These are phyloP conservation scores for Theristicus caerulescens DNA, from an alignment of 2,113 vertebrate species.

Conservation along the genomic window DNA sequence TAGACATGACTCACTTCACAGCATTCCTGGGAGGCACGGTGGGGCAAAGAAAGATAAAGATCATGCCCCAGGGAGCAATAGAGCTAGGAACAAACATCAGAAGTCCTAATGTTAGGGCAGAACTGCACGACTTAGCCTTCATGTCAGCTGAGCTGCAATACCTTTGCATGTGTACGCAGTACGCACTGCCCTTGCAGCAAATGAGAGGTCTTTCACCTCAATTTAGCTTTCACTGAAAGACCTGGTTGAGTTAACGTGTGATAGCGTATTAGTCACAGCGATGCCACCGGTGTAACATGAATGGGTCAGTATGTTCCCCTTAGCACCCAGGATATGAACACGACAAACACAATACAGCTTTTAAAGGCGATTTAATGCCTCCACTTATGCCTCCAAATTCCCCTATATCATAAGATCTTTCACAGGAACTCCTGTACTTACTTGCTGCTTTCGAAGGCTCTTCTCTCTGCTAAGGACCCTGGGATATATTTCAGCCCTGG, in stretches of 20 bases:
- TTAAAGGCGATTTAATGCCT: background rate
- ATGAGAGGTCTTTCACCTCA: background rate
- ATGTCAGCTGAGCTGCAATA: background rate
- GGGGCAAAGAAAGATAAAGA: background rate
- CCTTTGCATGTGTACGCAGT: background rate
- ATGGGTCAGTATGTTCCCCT: background rate
- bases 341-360: background rate
- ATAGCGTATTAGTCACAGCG: background rate
- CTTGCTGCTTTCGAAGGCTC: conserved; percentile 68
- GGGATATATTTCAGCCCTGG: conserved; percentile 77
- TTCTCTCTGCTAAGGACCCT: conserved; percentile 73
- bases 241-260: background rate
- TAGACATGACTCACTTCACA: background rate
- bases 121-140: background rate
- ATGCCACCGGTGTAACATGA: background rate
- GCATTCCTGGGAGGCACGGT: background rate
- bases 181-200: background rate
- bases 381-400: background rate
- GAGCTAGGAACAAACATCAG: background rate
- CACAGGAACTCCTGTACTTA: conserved; percentile 46
- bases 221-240: background rate
- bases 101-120: background rate
- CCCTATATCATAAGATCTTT: background rate
- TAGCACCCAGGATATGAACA: background rate
- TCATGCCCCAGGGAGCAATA: background rate